Conservation (phyloP, 1,140 invertebrate species). For the Potamilus streckersoni region DNA sequence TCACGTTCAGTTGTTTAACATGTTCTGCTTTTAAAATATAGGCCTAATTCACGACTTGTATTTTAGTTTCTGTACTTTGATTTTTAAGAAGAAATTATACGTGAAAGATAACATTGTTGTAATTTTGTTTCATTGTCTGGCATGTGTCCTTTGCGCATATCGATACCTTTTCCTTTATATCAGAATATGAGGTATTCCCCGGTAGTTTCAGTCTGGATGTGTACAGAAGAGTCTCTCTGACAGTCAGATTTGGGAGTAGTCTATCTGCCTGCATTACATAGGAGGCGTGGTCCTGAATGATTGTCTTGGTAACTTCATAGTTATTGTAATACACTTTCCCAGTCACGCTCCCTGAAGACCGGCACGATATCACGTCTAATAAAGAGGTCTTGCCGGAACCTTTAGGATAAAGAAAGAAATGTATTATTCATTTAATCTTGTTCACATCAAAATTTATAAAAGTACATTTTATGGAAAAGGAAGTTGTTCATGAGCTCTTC, state of each 20-base stretch:
- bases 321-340: conserved; percentile 37
- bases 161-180: conserved; percentile 33
- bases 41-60: no score
- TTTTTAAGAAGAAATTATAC: no score
- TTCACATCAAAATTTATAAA: no score
- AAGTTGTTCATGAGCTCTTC: no score
- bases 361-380: conserved; percentile 40
- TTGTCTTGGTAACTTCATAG: conserved; percentile 26
- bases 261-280: conserved; percentile 56
- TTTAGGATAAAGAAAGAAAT: background rate
- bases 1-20: no score
- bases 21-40: no score
- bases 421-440: no score
- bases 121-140: no score
- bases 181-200: background rate
- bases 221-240: conserved; percentile 49
- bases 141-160: background rate
- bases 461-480: no score
- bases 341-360: conserved; percentile 35
- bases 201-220: conserved; percentile 48
- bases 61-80: no score
- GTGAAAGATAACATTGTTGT: no score
- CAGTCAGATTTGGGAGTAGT: conserved; percentile 50
- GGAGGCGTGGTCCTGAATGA: conserved; percentile 38
- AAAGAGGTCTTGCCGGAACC: conserved; percentile 48